These are phyloP conservation scores for Cherax destructor DNA, from an alignment of 1,140 invertebrate genomes.

Conservation along the genomic window DNA sequence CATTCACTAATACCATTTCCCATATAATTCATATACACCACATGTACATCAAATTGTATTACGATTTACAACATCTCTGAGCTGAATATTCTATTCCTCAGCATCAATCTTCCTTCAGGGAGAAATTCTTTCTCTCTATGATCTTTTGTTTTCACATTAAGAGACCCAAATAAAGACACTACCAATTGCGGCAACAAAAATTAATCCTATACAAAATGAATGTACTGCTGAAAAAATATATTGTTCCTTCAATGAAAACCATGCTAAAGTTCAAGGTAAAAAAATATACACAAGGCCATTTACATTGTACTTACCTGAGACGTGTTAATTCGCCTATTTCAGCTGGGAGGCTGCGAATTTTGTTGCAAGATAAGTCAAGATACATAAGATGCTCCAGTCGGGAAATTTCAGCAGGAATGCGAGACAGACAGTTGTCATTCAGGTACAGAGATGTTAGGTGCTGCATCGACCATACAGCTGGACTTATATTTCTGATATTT, in stretches of 20 bases:
- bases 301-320: constrained; percentile 79
- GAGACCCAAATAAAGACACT: too few species aligned
- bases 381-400: constrained; percentile 88
- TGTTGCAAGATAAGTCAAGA: constrained; percentile 95
- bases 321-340: constrained; percentile 93
- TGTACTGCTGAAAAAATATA: not conserved
- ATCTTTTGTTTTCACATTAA: too few species aligned
- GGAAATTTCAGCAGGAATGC: constrained; percentile 92
- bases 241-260: not conserved
- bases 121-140: too few species aligned
- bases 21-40: too few species aligned
- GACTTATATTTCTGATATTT: constrained; percentile 93
- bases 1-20: too few species aligned
- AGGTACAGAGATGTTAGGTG: constrained; percentile 95
- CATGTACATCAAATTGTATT: too few species aligned
- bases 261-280: too few species aligned
- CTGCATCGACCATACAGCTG: constrained; percentile 90
- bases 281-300: too few species aligned
- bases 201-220: not conserved
- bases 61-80: too few species aligned
- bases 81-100: too few species aligned
- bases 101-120: too few species aligned
- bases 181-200: not conserved
- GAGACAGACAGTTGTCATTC: constrained; percentile 93
- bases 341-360: constrained; percentile 92